Percentiles rank a stretch among this genome's conserved stretches.
phyloP scores from a whole-genome alignment of 2,888 invertebrate genomes.

The Dasysyrphus albostriatus region DNA sequence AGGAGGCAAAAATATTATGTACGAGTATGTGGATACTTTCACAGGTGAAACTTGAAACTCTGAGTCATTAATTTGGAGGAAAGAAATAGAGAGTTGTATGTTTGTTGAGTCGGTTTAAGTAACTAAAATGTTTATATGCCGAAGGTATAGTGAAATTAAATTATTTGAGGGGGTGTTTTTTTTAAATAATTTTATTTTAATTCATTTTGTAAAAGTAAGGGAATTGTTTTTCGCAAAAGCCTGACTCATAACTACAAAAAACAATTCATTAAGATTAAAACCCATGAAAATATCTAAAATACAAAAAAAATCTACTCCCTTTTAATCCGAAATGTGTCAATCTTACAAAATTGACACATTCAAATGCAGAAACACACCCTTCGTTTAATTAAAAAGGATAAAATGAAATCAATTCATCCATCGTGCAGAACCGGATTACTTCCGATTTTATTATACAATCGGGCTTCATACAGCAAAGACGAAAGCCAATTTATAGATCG shows the following conservation, averaged over 20 bases:
- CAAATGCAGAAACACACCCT: constrained; percentile 22
- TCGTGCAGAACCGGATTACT: constrained; percentile 48
- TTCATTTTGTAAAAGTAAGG: no score
- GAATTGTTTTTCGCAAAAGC: no score
- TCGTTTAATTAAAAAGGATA: constrained; percentile 27
- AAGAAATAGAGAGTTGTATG: background rate
- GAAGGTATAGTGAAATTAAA: background rate
- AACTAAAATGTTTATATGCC: background rate
- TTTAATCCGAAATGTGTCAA: background rate
- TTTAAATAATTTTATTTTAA: no score
- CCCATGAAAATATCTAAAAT: background rate
- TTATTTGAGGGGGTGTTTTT: background rate
- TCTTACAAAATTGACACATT: constrained; percentile 3
- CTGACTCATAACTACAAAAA: no score
- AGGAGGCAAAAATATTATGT: background rate
- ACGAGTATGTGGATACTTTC: background rate
- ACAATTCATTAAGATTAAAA: background rate
- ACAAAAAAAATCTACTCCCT: background rate
- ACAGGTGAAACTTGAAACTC: constrained; percentile 46
- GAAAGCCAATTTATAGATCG: constrained; percentile 63
- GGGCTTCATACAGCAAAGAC: constrained; percentile 1
- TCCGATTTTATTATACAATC: constrained; percentile 39
- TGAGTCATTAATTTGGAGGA: constrained; percentile 18
- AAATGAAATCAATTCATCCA: constrained; percentile 42
- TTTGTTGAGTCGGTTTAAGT: background rate